Conservation (phyloP, 2,797 vertebrate species). For the Ctenosaura bakeri region DNA sequence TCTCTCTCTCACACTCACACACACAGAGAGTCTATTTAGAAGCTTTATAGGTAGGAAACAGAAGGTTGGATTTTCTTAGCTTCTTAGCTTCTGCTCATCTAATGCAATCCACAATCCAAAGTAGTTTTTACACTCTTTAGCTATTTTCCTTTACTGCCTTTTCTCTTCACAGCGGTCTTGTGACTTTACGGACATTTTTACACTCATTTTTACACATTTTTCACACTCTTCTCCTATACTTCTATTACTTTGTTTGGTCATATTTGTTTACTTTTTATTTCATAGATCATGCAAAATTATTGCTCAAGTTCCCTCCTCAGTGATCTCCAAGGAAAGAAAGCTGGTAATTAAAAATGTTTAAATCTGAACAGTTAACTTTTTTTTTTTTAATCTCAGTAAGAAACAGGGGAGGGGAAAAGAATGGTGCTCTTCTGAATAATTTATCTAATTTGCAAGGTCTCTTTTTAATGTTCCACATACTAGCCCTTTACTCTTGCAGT, state of each 20-base stretch:
- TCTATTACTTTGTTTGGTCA: constrained; percentile 38
- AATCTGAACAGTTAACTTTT: constrained; percentile 58
- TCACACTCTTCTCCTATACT: background rate
- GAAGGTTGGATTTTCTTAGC: too few relatives aligned
- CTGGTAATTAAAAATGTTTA: constrained; percentile 63
- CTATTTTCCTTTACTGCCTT: too few relatives aligned
- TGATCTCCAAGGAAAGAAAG: constrained; percentile 43
- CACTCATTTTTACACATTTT: too few relatives aligned
- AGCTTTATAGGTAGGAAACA: too few relatives aligned
- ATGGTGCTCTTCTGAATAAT: constrained; percentile 57
- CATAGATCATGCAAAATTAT: constrained; percentile 12
- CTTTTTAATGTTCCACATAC: constrained; percentile 57
- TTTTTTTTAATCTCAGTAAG: constrained; percentile 55
- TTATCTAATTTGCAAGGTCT: constrained; percentile 58
- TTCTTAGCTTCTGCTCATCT: too few relatives aligned
- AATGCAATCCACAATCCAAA: too few relatives aligned
- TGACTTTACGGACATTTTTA: too few relatives aligned
- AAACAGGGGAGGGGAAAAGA: constrained; percentile 38
- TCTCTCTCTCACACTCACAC: too few relatives aligned
- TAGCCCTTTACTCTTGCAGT: constrained; percentile 58
- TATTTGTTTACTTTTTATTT: constrained; percentile 33
- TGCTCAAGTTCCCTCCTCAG: constrained; percentile 9
- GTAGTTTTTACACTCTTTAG: too few relatives aligned
- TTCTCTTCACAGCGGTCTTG: too few relatives aligned
- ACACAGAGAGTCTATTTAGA: too few relatives aligned